These are phyloP conservation scores for Elysia crispata DNA, from an alignment of 2,888 invertebrate genomes.

Conservation along the genomic window DNA sequence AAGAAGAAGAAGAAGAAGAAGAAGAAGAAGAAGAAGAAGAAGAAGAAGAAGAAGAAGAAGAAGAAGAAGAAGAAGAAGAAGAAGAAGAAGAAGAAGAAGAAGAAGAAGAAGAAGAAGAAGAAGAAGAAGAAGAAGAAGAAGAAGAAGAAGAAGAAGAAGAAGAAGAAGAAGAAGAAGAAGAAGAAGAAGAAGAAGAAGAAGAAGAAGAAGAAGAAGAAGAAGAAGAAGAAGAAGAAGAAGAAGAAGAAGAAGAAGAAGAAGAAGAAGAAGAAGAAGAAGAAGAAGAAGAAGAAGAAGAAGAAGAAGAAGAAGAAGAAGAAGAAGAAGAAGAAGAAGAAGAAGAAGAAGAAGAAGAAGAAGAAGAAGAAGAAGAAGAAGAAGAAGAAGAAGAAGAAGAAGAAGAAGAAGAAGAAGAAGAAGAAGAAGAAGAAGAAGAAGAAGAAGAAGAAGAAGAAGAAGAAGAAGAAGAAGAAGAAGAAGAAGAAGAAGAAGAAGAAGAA, in stretches of 20 bases:
- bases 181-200: slow-evolving; percentile 39
- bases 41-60: neutral
- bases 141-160: slow-evolving; percentile 32
- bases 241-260: slow-evolving; percentile 15
- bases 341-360: slow-evolving; percentile 27
- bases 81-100: neutral
- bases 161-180: slow-evolving; percentile 42
- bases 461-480: slow-evolving; percentile 4
- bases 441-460: neutral
- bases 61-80: neutral
- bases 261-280: slow-evolving; percentile 18
- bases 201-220: slow-evolving; percentile 36
- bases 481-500: slow-evolving; percentile 41
- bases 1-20: neutral
- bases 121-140: neutral
- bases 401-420: slow-evolving; percentile 16
- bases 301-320: slow-evolving; percentile 21
- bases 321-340: slow-evolving; percentile 41
- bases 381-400: slow-evolving; percentile 34
- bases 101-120: neutral
- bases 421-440: neutral
- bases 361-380: slow-evolving; percentile 23
- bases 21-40: neutral
- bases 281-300: slow-evolving; percentile 27
- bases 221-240: slow-evolving; percentile 28